phyloP scores from a whole-genome alignment of 1,140 invertebrate genomes.

The Drosophila nasuta region DNA sequence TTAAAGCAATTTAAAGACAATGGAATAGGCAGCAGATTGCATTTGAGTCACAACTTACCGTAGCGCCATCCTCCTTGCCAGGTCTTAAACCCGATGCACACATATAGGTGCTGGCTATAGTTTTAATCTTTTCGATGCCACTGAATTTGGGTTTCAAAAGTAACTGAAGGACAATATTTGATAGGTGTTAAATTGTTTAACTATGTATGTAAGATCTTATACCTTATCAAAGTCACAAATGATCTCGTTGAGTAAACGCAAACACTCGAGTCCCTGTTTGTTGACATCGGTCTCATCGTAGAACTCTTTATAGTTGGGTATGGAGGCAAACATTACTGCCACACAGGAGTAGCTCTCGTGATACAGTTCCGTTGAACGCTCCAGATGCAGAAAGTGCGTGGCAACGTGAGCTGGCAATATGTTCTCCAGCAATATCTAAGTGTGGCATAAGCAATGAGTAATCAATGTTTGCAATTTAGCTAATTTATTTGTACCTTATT shows the following conservation, averaged over 20 bases:
- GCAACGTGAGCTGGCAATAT: slow-evolving; percentile 98
- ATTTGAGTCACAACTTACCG: slow-evolving; percentile 85
- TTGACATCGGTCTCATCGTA: slow-evolving; percentile 99
- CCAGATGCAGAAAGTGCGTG: slow-evolving; percentile 92
- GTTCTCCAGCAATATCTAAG: slow-evolving; percentile 94
- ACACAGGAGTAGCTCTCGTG: slow-evolving; percentile 97
- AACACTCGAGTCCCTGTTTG: slow-evolving; percentile 97
- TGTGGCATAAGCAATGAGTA: not conserved
- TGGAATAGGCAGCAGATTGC: not conserved
- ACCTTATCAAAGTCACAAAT: slow-evolving; percentile 99
- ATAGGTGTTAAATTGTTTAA: not conserved
- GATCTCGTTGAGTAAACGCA: slow-evolving; percentile 98
- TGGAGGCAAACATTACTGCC: slow-evolving; percentile 99
- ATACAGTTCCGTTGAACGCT: slow-evolving; percentile 92
- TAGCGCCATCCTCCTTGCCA: slow-evolving; percentile 91
- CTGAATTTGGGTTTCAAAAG: slow-evolving; percentile 97
- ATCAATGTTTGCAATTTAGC: not conserved
- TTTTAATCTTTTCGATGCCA: slow-evolving; percentile 99
- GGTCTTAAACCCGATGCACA: slow-evolving; percentile 96
- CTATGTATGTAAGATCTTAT: slow-evolving; percentile 39
- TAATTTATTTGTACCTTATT: slow-evolving; percentile 89
- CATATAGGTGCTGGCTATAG: slow-evolving; percentile 99
- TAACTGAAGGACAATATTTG: slow-evolving; percentile 85
- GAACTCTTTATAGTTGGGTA: slow-evolving; percentile 99
- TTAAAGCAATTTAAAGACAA: slow-evolving; percentile 44